Evolutionary conservation across 2,888 invertebrate species (phyloP).

Genomic region (Caenorhabditis afra): DNA sequence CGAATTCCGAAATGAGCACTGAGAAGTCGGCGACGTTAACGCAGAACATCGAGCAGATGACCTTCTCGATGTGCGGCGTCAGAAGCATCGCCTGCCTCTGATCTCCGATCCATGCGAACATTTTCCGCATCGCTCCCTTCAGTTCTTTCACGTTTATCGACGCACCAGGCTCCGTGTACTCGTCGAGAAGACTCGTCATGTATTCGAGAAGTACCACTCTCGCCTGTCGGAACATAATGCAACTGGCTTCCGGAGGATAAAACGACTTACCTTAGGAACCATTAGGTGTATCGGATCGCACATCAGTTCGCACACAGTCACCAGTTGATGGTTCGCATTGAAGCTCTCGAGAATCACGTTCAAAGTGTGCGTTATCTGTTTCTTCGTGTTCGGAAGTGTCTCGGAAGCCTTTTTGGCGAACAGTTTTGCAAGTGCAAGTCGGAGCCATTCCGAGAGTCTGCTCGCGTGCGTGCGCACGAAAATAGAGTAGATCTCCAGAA

Average conservation of each 20-base stretch:
- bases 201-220: conserved; percentile 48
- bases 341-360: conserved; percentile 51
- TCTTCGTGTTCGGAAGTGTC: conserved; percentile 37
- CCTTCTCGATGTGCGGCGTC: conserved; percentile 46
- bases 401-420: conserved; percentile 47
- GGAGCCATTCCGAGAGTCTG: conserved; percentile 47
- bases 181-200: conserved; percentile 43
- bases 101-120: conserved; percentile 44
- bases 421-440: conserved; percentile 32
- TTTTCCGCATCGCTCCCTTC: conserved; percentile 38
- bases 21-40: conserved; percentile 46
- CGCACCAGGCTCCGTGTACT: conserved; percentile 40
- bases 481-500: conserved; percentile 40
- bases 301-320: conserved; percentile 55
- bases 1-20: conserved; percentile 29
- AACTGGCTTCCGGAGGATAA: too few relatives aligned
- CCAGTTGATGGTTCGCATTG: conserved; percentile 46
- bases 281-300: conserved; percentile 54
- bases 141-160: conserved; percentile 31
- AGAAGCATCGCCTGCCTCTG: conserved; percentile 26
- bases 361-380: conserved; percentile 38
- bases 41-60: conserved; percentile 54
- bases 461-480: conserved; percentile 45
- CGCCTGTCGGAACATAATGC: conserved; percentile 26
- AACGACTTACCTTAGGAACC: conserved; percentile 35